Percentiles rank a stretch among this genome's conserved stretches.
Conservation (phyloP, 2,113 vertebrate species). For the Silurus asotus region DNA sequence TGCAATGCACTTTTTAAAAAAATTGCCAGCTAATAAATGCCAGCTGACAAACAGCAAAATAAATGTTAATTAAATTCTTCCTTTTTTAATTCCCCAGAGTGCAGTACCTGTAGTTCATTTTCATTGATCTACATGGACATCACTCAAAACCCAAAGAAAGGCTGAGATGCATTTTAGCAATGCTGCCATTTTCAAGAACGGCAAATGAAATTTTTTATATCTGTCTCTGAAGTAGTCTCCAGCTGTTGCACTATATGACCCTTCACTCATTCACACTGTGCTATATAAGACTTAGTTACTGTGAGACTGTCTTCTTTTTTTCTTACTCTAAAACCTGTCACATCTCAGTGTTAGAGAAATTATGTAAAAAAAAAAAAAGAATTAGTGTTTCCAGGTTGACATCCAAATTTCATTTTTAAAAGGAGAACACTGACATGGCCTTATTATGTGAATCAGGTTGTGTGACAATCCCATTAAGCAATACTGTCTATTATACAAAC, state of each 20-base stretch:
- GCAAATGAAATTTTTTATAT: slow-evolving; percentile 78
- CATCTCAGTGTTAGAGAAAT: slow-evolving; percentile 57
- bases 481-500: background rate
- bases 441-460: background rate
- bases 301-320: slow-evolving; percentile 63
- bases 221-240: slow-evolving; percentile 70
- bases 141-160: slow-evolving; percentile 69
- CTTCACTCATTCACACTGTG: slow-evolving; percentile 64
- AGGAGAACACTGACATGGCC: background rate
- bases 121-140: slow-evolving; percentile 76
- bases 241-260: slow-evolving; percentile 72
- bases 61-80: slow-evolving; percentile 17
- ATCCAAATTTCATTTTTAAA: slow-evolving; percentile 13
- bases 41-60: background rate
- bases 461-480: background rate
- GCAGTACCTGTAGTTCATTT: slow-evolving; percentile 74
- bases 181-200: slow-evolving; percentile 77
- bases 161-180: slow-evolving; percentile 75
- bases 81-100: slow-evolving; percentile 47
- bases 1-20: background rate
- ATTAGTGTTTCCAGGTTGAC: background rate
- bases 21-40: background rate
- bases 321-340: slow-evolving; percentile 44
- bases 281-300: slow-evolving; percentile 56
- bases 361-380: slow-evolving; percentile 47